Evolutionary conservation across 2,113 vertebrate genomes (phyloP), one percentile per base, ranked within the genome.

Genomic region (Passer montanus): DNA sequence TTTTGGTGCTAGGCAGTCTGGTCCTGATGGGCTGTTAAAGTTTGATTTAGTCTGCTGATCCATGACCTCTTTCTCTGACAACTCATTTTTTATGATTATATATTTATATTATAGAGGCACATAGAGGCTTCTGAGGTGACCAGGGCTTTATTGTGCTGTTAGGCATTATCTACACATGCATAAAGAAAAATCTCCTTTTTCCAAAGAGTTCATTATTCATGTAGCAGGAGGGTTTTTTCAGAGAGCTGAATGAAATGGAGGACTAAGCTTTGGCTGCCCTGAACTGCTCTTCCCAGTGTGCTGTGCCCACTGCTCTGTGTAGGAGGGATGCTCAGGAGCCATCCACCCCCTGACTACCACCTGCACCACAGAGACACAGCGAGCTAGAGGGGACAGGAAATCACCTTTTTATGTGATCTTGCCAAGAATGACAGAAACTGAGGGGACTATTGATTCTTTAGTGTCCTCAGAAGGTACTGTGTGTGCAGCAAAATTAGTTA

Each of bases 1-100:
- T 90, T 86, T 94, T 90, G 82, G 94, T 96, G 90, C 93, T 92
- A 89, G 80, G 90, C 79, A 84, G 35, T 89, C 60, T 87, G 56
- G 79, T 47, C 75, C 83, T 89, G 94, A 92, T 87, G 72, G 66
- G 73, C 46, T 81, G 83, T 87, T 94, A 92, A 88, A 95, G 31
- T 96, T 81, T 95, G 88, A 95, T 97, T 96, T 97, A 92, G 49
- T 90, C 31, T 89, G 37, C 60, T 96, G 93, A 93, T 90, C 88
- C 49, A 81, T 95, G 94, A 92, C 93, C 88, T 90, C 41, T 84
- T 86, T 89, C 64, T 75, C 69, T 62, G 81, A 81, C 85, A 93
- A 92, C 39, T 93, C 76, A 92, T 96, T 93, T 72, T 84, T 96
- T 90, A 75, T 72, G 47, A 78, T 95, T 96, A 86, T 92, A 78